Percentiles rank a stretch among this genome's conserved stretches.
phyloP scores from a whole-genome alignment of 2,113 vertebrate genomes.

The Cairina moschata region DNA sequence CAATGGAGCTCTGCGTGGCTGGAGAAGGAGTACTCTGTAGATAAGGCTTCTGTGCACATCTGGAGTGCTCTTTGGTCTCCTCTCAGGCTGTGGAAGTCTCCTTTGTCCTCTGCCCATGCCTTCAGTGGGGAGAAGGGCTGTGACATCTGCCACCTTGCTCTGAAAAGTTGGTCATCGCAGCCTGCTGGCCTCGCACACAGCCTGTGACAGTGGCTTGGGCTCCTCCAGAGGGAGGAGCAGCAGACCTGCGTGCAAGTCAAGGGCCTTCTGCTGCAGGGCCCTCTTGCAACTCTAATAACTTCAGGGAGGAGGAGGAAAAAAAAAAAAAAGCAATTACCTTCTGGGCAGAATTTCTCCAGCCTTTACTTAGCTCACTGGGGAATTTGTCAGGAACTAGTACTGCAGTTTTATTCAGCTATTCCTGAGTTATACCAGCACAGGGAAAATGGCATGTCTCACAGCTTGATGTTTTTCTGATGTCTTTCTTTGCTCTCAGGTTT shows the following conservation, averaged over 20 bases:
- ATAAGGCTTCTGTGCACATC: not conserved
- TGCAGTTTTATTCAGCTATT: not conserved
- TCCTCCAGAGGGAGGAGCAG: not conserved
- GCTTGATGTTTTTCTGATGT: conserved; percentile 60
- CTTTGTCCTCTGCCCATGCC: fast-evolving
- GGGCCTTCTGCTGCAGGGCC: not conserved
- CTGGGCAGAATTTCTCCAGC: conserved; percentile 35
- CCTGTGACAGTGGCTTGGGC: not conserved
- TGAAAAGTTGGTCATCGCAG: not conserved
- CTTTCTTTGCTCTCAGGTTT: conserved; percentile 13
- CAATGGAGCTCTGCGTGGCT: fast-evolving
- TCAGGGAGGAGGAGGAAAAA: not conserved
- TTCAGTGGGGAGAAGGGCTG: not conserved
- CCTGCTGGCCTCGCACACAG: not conserved
- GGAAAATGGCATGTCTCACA: conserved; percentile 54
- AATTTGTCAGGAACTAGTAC: conserved; percentile 30
- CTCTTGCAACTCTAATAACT: not conserved
- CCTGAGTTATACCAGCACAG: conserved; percentile 18
- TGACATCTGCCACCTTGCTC: fast-evolving
- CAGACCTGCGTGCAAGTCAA: not conserved
- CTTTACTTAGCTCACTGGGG: conserved; percentile 23
- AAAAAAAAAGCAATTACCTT: conserved; percentile 21
- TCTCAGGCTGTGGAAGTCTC: not conserved
- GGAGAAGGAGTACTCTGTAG: not conserved
- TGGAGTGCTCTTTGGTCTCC: fast-evolving